A percentile compares a stretch with the other conserved stretches of the same genome.
Evolutionary conservation across 2,113 vertebrate species (phyloP).

Genomic region (Scomber colias): DNA sequence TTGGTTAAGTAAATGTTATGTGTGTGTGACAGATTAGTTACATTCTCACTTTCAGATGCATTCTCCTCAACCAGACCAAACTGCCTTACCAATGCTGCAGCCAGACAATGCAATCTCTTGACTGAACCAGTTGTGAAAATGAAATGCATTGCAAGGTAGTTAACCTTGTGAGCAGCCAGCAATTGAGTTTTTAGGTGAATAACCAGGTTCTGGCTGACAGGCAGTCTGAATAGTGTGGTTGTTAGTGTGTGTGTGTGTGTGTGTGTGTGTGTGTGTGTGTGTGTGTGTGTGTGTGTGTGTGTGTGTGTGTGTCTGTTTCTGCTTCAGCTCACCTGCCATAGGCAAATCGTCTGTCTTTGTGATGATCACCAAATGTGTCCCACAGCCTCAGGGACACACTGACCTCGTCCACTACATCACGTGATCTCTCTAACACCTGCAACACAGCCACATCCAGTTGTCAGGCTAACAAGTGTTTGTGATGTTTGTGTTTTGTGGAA

Average conservation of each 20-base stretch:
- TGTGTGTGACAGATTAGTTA: conserved; percentile 23
- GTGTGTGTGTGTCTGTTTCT: neutral
- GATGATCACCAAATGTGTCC: conserved; percentile 92
- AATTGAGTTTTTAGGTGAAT: conserved; percentile 60
- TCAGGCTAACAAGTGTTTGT: conserved; percentile 31
- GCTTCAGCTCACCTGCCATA: conserved; percentile 86
- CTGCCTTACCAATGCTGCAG: conserved; percentile 31
- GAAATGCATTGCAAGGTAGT: conserved; percentile 21
- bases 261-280: neutral
- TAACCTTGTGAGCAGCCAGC: conserved; percentile 41
- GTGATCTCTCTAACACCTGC: conserved; percentile 89
- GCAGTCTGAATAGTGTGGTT: neutral
- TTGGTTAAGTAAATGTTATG: conserved; percentile 21
- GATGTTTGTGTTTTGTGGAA: conserved; percentile 21
- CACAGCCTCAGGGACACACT: conserved; percentile 89
- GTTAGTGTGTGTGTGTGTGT: neutral
- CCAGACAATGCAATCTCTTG: conserved; percentile 38
- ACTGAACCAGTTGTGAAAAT: conserved; percentile 28
- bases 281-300: conserved; percentile 17
- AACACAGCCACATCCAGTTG: conserved; percentile 37
- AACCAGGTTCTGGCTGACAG: conserved; percentile 43
- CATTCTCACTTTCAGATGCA: neutral
- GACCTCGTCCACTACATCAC: conserved; percentile 90
- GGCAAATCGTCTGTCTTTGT: conserved; percentile 90
- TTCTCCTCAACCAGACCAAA: conserved; percentile 1